A percentile compares a stretch with the other conserved stretches of the same genome.
These are phyloP conservation scores for Tribolium castaneum DNA, from an alignment of 1,140 invertebrate species.

Conservation along the genomic window DNA sequence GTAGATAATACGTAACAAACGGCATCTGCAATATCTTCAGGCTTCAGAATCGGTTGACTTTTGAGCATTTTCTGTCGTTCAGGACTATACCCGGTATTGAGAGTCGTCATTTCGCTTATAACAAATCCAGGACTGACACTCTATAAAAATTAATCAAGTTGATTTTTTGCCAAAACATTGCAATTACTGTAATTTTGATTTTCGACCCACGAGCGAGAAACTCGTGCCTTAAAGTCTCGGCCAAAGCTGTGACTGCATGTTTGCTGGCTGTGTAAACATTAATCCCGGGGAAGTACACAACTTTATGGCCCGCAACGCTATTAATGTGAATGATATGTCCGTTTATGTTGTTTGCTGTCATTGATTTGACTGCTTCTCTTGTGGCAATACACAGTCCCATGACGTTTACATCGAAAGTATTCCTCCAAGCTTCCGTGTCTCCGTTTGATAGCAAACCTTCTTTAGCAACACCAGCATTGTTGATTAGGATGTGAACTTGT, in stretches of 20 bases:
- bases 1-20: constrained; percentile 70
- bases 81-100: constrained; percentile 51
- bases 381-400: constrained; percentile 68
- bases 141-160: constrained; percentile 54
- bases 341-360: constrained; percentile 37
- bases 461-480: constrained; percentile 70
- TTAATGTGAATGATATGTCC: constrained; percentile 43
- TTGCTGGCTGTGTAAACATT: constrained; percentile 72
- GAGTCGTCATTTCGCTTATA: constrained; percentile 67
- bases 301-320: constrained; percentile 49
- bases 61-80: constrained; percentile 51
- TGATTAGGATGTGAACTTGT: constrained; percentile 73
- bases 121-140: constrained; percentile 71
- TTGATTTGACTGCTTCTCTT: constrained; percentile 65
- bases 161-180: neutral
- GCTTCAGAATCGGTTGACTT: constrained; percentile 61
- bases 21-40: constrained; percentile 68
- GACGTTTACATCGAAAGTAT: constrained; percentile 32
- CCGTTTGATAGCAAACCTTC: constrained; percentile 9
- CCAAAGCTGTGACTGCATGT: constrained; percentile 69
- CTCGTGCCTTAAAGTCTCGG: constrained; percentile 69
- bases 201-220: constrained; percentile 62
- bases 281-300: constrained; percentile 53
- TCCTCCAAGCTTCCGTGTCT: constrained; percentile 22
- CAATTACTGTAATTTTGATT: constrained; percentile 65